Conservation (phyloP, 53 echinoderm and acorn worm species). For the Crossaster papposus region DNA sequence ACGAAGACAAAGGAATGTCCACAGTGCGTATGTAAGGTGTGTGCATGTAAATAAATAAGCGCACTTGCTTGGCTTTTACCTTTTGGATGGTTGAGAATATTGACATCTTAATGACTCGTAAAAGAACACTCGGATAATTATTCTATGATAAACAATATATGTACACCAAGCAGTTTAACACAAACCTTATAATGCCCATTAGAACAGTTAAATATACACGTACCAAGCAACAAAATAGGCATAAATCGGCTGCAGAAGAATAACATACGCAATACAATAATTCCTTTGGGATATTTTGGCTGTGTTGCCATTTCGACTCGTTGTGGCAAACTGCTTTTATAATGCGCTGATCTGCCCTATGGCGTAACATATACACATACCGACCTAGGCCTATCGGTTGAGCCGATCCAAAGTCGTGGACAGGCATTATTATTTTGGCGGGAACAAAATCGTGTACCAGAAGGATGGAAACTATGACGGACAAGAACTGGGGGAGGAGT, state of each 20-base stretch:
- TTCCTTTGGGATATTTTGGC: constrained; percentile 10
- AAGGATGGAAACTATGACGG: constrained; percentile 11
- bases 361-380: too few relatives aligned
- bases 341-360: background rate
- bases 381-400: background rate
- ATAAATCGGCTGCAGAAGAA: background rate
- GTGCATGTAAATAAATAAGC: background rate
- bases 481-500: constrained; percentile 27
- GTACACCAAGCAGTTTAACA: too few relatives aligned
- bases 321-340: constrained; percentile 1
- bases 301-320: constrained; percentile 22
- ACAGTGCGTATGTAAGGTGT: too few relatives aligned
- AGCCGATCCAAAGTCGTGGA: background rate
- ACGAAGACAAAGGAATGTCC: too few relatives aligned
- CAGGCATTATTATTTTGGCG: background rate
- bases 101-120: too few relatives aligned
- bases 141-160: too few relatives aligned
- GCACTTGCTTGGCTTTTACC: background rate
- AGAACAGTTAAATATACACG: background rate
- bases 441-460: constrained; percentile 3
- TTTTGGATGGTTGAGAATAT: too few relatives aligned
- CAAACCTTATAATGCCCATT: too few relatives aligned
- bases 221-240: background rate
- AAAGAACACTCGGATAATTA: too few relatives aligned
- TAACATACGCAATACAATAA: background rate